Conservation (phyloP, 2,888 invertebrate species). For the Lasioglossum figueresi region DNA sequence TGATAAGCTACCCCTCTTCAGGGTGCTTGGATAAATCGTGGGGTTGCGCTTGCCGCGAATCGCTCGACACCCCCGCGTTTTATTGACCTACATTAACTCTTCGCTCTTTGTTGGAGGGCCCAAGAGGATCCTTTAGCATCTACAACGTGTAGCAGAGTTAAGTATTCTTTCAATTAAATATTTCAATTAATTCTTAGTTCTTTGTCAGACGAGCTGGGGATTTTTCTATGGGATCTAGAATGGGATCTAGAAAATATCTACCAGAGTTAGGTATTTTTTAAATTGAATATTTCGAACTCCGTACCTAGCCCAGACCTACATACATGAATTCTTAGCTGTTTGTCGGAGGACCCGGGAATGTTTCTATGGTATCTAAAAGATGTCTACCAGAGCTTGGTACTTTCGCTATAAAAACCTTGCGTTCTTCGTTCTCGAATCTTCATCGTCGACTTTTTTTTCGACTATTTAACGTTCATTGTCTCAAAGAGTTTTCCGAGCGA, state of each 20-base stretch:
- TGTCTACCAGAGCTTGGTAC: too few species aligned
- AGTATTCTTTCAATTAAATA: not conserved
- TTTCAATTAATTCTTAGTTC: too few species aligned
- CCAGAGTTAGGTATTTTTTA: not conserved
- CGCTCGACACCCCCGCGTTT: not conserved
- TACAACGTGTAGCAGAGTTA: not conserved
- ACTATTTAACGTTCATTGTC: not conserved
- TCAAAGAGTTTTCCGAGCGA: not conserved
- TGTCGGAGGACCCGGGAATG: too few species aligned
- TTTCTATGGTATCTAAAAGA: too few species aligned
- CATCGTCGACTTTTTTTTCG: not conserved
- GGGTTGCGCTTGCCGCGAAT: not conserved
- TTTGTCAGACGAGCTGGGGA: too few species aligned
- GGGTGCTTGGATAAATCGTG: not conserved
- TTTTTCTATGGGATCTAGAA: too few species aligned
- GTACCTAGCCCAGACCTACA: too few species aligned
- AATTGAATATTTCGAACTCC: too few species aligned
- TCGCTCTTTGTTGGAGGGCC: not conserved
- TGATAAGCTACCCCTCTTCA: slow-evolving; percentile 32
- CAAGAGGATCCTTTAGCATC: not conserved
- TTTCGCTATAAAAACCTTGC: too few species aligned
- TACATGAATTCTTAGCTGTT: too few species aligned
- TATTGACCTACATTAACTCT: slow-evolving; percentile 30
- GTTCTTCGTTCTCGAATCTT: too few species aligned
- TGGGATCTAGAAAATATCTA: too few species aligned